Conservation (phyloP, 92 coral and sea anemone genomes). For the Epizoanthus illoricatus region DNA sequence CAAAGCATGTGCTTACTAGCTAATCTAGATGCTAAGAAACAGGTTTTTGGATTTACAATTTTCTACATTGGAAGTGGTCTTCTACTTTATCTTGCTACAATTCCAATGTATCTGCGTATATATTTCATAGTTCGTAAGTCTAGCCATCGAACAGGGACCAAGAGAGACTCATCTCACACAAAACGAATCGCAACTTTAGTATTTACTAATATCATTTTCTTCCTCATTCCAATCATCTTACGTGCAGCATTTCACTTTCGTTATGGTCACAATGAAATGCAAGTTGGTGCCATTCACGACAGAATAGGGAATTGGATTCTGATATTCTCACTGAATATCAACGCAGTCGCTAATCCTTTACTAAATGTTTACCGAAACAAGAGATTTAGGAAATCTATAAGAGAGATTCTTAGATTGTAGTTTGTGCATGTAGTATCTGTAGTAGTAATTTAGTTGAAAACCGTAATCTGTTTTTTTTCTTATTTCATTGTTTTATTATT, state of each 20-base stretch:
- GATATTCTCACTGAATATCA: not conserved
- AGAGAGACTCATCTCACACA: not conserved
- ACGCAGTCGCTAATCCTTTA: constrained; percentile 3
- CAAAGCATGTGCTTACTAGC: not conserved
- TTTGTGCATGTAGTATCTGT: not conserved
- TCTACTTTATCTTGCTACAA: not conserved
- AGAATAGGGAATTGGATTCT: constrained; percentile 4
- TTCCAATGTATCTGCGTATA: constrained; percentile 2
- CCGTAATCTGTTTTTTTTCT: too few relatives aligned
- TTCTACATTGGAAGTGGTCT: not conserved
- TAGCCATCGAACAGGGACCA: not conserved
- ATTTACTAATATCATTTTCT: not conserved
- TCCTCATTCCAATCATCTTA: not conserved
- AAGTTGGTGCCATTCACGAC: not conserved
- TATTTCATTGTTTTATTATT: too few relatives aligned
- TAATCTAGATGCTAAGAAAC: not conserved
- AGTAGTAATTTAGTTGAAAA: too few relatives aligned
- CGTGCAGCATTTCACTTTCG: not conserved
- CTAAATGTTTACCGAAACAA: constrained; percentile 5
- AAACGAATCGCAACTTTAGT: not conserved
- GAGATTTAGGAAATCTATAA: not conserved
- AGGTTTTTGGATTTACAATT: not conserved
- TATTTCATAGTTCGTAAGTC: not conserved
- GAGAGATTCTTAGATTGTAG: not conserved
- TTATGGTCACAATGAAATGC: not conserved